phyloP scores from a whole-genome alignment of 1,140 invertebrate genomes.

The Neodiprion fabricii region DNA sequence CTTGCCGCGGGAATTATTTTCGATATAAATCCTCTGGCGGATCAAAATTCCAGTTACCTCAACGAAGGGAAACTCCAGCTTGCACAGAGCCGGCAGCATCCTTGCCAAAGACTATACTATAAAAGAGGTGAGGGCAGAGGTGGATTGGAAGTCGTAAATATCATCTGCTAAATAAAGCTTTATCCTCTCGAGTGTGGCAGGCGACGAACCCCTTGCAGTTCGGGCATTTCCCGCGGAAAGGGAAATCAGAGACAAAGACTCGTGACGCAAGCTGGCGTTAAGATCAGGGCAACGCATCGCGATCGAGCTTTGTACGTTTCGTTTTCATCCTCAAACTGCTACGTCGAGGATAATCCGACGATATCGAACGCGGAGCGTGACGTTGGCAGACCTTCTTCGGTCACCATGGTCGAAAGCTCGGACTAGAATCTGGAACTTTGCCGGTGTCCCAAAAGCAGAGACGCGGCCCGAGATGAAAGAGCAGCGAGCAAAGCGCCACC shows the following conservation, averaged over 20 bases:
- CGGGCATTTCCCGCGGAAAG: constrained; percentile 8
- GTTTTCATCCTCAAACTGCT: no score
- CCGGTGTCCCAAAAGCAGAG: constrained; percentile 10
- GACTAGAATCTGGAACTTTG: constrained; percentile 7
- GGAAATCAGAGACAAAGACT: constrained; percentile 47
- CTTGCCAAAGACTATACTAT: constrained; percentile 50
- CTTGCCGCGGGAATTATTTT: no score
- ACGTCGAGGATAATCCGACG: no score
- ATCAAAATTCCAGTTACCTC: neutral
- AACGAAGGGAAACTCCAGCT: neutral
- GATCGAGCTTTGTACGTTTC: no score
- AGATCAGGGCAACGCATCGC: constrained; percentile 26
- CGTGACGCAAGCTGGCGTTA: constrained; percentile 49
- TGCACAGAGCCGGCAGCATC: constrained; percentile 14
- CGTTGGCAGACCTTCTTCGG: no score
- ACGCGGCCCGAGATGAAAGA: neutral
- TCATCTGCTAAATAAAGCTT: constrained; percentile 61
- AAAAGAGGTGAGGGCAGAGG: constrained; percentile 48
- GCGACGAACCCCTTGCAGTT: constrained; percentile 16
- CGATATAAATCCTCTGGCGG: neutral
- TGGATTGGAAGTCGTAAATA: constrained; percentile 59
- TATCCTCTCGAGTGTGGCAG: constrained; percentile 45
- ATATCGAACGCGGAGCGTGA: no score
- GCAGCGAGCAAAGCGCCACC: constrained; percentile 28
- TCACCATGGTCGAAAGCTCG: neutral